Conservation (phyloP, 2,888 invertebrate species). For the Meteorus cinctellus region DNA sequence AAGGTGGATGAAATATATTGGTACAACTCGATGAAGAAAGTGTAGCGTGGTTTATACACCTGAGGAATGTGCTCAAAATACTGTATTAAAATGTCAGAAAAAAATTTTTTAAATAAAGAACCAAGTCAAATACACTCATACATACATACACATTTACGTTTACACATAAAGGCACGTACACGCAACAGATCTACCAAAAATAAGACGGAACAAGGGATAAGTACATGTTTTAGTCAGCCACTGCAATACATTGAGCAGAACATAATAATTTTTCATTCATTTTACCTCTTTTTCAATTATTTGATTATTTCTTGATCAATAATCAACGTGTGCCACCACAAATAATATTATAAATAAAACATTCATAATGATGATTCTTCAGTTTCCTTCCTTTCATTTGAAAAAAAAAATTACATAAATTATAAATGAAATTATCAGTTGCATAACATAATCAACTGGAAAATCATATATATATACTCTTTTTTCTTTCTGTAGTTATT, state of each 20-base stretch:
- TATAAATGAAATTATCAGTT: neutral
- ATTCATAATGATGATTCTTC: too few species aligned
- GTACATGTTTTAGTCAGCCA: neutral
- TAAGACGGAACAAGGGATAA: neutral
- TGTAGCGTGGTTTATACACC: constrained; percentile 72
- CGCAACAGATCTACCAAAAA: neutral
- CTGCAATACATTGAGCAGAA: neutral
- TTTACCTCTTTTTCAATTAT: too few species aligned
- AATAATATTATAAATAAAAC: too few species aligned
- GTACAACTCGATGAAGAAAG: constrained; percentile 72
- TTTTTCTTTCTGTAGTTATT: too few species aligned
- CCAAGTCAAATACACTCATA: constrained; percentile 31
- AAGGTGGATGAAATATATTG: constrained; percentile 58
- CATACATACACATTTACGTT: neutral
- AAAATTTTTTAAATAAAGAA: constrained; percentile 67
- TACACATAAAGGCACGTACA: neutral
- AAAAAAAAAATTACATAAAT: too few species aligned
- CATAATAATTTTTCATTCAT: neutral
- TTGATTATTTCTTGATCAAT: too few species aligned
- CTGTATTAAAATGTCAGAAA: constrained; percentile 66
- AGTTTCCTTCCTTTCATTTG: too few species aligned
- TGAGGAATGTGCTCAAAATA: constrained; percentile 73
- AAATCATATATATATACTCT: too few species aligned
- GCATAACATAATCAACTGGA: too few species aligned
- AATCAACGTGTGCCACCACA: too few species aligned